Base-by-base conservation (phyloP, 2,888 invertebrate genomes). In the Lampropteryx suffumata region DNA sequence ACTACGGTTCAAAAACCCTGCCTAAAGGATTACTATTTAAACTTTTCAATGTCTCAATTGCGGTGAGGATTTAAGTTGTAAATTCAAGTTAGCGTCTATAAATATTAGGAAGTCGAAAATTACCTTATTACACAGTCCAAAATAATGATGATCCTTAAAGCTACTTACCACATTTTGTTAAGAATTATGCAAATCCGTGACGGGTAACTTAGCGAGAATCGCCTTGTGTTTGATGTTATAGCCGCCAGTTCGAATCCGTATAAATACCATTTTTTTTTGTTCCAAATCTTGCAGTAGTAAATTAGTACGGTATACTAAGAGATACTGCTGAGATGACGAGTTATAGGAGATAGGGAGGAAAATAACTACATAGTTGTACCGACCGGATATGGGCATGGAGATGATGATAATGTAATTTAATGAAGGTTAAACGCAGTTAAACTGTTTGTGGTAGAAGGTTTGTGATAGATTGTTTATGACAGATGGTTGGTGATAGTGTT, bases 151-250 rank as follows among this genome's bases (percentile, higher is more conserved):
- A 65, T 59, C 55, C 55, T 45, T 33, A 40, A 49, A 55, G 57
- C 60, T 62, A 59, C 5, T 61, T 59, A 58, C 51, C 50, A 50
- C 50, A 55, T 53, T 65, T 64, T 62, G 57, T 67, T 51, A 59
- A 63, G 61, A 57, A 67, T 72, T 74, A 79, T 76, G 74, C 67
- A 74, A 73, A 82, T 70, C 26, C 28, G 17, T 28, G 33, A 11
- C 21, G 39, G 32, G 14, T 33, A 42, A 42, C 42, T 14, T 33
- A 42, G 24, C 13, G 13, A 33, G 27, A 13, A 26, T 26, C 14
- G 27, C 42, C 10, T 13, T 10, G 28, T 27, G 17, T 27, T 42
- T 34, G 27, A 33, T 24, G 12, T 14, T 14, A 10, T 26, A 24
- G 7, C 27, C 33, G 33, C 13, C 12, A 33, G 10, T 27, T 27